phyloP scores from a whole-genome alignment of 1,140 invertebrate species.

The Lanistes nyassanus region DNA sequence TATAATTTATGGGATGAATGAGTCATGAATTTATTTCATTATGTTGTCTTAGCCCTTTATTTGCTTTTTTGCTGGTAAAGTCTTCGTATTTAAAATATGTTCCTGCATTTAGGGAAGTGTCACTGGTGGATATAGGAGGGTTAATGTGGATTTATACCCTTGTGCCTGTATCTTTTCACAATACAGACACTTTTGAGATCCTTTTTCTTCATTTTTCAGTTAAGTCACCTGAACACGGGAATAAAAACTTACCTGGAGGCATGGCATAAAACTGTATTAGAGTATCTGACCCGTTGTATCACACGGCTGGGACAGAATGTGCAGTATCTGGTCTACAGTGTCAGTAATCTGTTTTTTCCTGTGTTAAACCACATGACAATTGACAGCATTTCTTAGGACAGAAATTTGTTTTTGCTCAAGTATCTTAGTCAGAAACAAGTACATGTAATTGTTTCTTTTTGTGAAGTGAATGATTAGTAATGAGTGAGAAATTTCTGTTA shows the following conservation, averaged over 20 bases:
- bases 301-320: constrained; percentile 17
- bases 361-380: too few species aligned
- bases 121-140: background rate
- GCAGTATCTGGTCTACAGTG: constrained; percentile 18
- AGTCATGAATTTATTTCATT: background rate
- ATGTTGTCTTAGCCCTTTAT: background rate
- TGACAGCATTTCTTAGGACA: too few species aligned
- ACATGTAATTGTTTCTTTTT: background rate
- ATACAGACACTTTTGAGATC: background rate
- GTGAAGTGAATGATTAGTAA: background rate
- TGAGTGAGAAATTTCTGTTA: too few species aligned
- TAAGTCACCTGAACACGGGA: constrained; percentile 34
- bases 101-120: background rate
- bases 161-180: too few species aligned
- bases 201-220: constrained; percentile 23
- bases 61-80: background rate
- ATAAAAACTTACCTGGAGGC: constrained; percentile 34
- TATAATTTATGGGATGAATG: too few species aligned
- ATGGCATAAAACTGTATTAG: constrained; percentile 35
- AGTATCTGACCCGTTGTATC: constrained; percentile 33
- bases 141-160: background rate
- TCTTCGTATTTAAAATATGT: background rate
- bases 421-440: background rate
- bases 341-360: background rate
- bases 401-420: background rate